Base-by-base conservation (phyloP, 1,140 invertebrate genomes). In the Homarus americanus region DNA sequence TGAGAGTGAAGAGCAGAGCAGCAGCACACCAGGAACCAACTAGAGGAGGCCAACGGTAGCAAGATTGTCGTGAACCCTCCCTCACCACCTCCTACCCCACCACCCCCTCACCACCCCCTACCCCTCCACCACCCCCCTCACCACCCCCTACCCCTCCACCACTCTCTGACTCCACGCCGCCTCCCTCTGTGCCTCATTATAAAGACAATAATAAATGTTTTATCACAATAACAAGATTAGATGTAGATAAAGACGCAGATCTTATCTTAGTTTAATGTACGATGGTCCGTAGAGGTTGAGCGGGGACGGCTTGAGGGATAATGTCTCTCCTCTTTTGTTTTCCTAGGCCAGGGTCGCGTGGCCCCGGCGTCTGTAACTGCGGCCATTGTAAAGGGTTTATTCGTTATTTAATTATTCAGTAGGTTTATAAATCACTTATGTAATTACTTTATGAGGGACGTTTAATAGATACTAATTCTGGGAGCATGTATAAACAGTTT, bases 381-480 rank as follows among this genome's bases (percentile, higher is more conserved):
- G 80, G 58, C 32, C 58, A 58, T 38, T 69, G 20, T 58, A 63
- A 82, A 66, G 80, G 80, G 32, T 58, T 82, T 82, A 66, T 82
- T 82, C 80, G n/a, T 24, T 82, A 58, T 66, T 82, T 82, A 82
- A 82, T 82, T 82, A 82, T 58, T 66, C 80, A 34, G 58, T 38
- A 69, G 80, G 49, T n/a, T 82, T 82, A 82, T 82, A 82, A 82
- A 82, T 82, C 80, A 82, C 80, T 82, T 69, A 82, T 40, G 80
- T 82, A 82, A 82, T 82, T 82, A 82, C 80, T 82, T 82, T 82
- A 82, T 66, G 80, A 36, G 80, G 38, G 80, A 82, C 80, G 58
- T 82, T 82, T 82, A 82, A 82, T 82, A 82, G 80, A 82, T 63
- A 82, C 36, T 82, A 82, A 82, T 82, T 82, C 66, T 58, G 80